Base-by-base conservation (phyloP, 2,113 vertebrate species). In the Delphinapterus leucas region DNA sequence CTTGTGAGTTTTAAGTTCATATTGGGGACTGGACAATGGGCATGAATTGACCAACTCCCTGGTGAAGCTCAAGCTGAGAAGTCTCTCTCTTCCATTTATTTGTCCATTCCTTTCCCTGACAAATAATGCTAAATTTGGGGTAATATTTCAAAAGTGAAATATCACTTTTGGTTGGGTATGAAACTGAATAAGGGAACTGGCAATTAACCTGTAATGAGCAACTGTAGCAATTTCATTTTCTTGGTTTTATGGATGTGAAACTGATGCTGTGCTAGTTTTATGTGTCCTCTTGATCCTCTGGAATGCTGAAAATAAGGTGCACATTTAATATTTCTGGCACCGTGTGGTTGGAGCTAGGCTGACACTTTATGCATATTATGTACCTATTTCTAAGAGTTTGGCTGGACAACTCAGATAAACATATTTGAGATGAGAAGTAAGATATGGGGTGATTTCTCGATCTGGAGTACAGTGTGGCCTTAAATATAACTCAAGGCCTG, bases 371-470 rank as follows among this genome's bases (percentile, higher is more conserved):
- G 28, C 11, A 65, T 74, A 81, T 55, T 60, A 87, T 63, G 53
- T 26, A 74, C 20, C 13, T 70, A 25, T 81, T 76, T 88, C 58
- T 76, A 93, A 68, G 67, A 70, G 77, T 71, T 80, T 88, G 76
- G 26, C n/a, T 38, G 73, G 65, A 71, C 53, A 77, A 93, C 63
- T 76, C 63, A 79, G 61, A 28, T 15, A 76, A 81, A n/a, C 38
- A 14, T 82, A 85, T 47, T 49, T 97, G 70, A 92, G 21, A 91
- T 55, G 20, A 96, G 47, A 77, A 90, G 87, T 3, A 90, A 67
- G 93, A 84, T 90, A 96, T 53, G 47, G 23, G 41, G 53, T 33
- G 49, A 90, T 49, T 77, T 88, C 41, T 94, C 10, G n/a, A 93
- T 79, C 10, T 49, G 53, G 2, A 60, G 5, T 60, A 79, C 4